Percentiles rank a stretch among this genome's conserved stretches.
Evolutionary conservation across 2,113 vertebrate species (phyloP).

Genomic region (Zeus faber): DNA sequence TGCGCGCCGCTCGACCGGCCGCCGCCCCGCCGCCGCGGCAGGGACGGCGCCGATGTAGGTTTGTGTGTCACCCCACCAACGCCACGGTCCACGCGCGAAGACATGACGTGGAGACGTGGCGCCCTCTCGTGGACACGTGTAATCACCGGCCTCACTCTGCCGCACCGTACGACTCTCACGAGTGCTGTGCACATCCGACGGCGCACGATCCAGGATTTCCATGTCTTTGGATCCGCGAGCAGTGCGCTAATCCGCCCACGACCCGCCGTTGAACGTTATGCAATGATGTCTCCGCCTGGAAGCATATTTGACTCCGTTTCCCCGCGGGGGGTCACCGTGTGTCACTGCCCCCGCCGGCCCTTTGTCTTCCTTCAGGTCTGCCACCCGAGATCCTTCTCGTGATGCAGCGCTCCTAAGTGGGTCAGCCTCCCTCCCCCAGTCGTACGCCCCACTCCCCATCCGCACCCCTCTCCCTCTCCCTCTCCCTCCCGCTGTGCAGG

Average conservation of each 20-base stretch:
- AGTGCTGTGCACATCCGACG: no score
- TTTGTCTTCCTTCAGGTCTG: conserved; percentile 10
- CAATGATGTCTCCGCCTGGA: no score
- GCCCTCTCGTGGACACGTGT: conserved; percentile 41
- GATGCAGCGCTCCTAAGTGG: conserved; percentile 67
- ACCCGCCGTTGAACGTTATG: no score
- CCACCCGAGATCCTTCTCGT: conserved; percentile 38
- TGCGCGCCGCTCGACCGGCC: not conserved
- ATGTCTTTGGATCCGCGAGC: no score
- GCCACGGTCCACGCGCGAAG: conserved; percentile 10
- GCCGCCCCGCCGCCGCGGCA: not conserved
- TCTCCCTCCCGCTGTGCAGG: conserved; percentile 16
- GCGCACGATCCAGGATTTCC: no score
- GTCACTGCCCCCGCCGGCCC: conserved; percentile 5
- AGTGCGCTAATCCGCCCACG: no score
- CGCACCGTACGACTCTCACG: not conserved
- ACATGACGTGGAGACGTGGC: conserved; percentile 25
- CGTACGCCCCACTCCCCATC: no score
- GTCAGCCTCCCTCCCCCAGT: no score
- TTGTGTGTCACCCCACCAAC: conserved; percentile 46
- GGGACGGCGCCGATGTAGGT: conserved; percentile 32
- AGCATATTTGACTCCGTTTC: not conserved
- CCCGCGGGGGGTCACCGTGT: not conserved
- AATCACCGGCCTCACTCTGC: not conserved
- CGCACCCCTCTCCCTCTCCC: conserved; percentile 35